A percentile compares a stretch with the other conserved stretches of the same genome.
Evolutionary conservation across 2,113 vertebrate genomes (phyloP).

Genomic region (Grammomys dolichurus): DNA sequence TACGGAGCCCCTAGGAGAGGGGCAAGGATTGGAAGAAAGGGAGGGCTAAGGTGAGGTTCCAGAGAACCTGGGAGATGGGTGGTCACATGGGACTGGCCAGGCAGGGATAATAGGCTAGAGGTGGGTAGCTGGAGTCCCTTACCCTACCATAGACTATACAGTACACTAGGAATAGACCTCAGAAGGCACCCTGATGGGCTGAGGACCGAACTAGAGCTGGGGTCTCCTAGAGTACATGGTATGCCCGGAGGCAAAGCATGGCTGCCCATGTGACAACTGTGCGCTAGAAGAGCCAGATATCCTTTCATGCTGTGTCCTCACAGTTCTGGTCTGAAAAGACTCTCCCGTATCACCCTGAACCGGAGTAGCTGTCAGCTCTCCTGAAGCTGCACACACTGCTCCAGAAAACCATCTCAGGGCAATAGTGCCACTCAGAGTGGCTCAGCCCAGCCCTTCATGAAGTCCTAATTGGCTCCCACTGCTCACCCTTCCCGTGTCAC

Average conservation of each 20-base stretch:
- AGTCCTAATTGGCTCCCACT: accelerated
- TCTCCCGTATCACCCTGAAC: neutral
- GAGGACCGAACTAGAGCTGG: neutral
- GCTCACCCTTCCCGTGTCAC: neutral
- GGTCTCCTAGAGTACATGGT: neutral
- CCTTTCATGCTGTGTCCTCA: neutral
- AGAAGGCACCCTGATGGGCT: neutral
- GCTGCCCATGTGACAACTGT: neutral
- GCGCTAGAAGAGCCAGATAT: neutral
- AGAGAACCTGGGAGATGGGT: neutral
- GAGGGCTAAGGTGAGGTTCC: neutral
- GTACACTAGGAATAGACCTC: too few species aligned
- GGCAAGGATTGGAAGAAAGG: too few species aligned
- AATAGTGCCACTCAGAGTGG: neutral
- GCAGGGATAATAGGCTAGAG: neutral
- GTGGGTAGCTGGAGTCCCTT: neutral
- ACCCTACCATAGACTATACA: neutral
- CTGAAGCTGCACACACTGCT: neutral
- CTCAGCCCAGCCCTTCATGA: accelerated
- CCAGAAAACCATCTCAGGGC: neutral
- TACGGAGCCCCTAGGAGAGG: accelerated
- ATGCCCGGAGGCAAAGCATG: neutral
- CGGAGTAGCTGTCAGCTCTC: neutral
- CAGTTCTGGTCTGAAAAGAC: too few species aligned
- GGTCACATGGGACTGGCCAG: neutral